These are phyloP conservation scores for Protobothrops mucrosquamatus DNA, from an alignment of 2,113 vertebrate species.

Conservation along the genomic window DNA sequence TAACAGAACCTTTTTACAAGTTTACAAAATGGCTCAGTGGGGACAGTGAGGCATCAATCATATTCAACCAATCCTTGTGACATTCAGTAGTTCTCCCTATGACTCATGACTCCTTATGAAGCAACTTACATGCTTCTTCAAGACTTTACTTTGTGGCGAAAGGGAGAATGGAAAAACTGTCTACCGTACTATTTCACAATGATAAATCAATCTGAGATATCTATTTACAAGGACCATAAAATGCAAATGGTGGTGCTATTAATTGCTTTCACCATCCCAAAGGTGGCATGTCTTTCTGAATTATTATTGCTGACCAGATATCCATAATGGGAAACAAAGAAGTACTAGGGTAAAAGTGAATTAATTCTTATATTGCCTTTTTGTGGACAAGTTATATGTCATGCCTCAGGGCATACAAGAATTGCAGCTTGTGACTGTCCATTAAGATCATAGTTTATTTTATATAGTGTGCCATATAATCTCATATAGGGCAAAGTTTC, in stretches of 20 bases:
- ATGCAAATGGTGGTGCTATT: not conserved
- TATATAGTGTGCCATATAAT: not conserved
- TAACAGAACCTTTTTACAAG: not conserved
- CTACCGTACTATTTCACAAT: not conserved
- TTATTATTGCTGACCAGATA: not conserved
- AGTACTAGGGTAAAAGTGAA: not conserved
- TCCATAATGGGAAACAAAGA: not conserved
- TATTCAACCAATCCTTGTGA: not conserved
- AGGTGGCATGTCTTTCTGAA: not conserved
- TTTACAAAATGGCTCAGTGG: not conserved
- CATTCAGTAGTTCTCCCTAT: not conserved
- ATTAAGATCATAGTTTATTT: not conserved
- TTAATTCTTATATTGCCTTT: not conserved
- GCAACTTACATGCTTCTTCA: not conserved
- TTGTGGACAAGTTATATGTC: not conserved
- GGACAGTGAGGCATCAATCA: not conserved
- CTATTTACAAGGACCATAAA: not conserved
- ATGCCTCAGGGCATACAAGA: not conserved
- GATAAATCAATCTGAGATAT: not conserved
- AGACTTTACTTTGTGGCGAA: not conserved
- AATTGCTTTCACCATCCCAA: not conserved
- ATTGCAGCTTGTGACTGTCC: not conserved
- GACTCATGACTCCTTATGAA: not conserved
- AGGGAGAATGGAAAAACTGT: not conserved
- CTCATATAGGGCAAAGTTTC: not conserved